Conservation (phyloP, 2,113 vertebrate species). For the Urocolius indicus region DNA sequence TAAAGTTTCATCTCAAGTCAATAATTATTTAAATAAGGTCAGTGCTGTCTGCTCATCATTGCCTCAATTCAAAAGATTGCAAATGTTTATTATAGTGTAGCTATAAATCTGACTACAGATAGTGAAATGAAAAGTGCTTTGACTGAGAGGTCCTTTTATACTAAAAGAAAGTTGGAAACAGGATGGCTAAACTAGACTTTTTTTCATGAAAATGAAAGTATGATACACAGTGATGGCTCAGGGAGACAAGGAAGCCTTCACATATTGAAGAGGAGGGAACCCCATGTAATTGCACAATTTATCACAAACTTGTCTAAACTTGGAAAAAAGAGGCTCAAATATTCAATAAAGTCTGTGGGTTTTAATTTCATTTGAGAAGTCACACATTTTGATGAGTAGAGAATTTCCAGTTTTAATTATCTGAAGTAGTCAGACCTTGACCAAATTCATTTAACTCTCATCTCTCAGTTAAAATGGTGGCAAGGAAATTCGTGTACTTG, state of each 20-base stretch:
- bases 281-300: background rate
- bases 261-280: background rate
- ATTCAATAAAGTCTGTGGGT: background rate
- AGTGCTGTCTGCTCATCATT: background rate
- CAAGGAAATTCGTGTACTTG: background rate
- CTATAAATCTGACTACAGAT: background rate
- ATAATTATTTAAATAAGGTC: background rate
- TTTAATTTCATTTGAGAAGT: background rate
- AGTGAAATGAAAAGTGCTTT: background rate
- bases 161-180: background rate
- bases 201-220: rapidly evolving
- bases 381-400: background rate
- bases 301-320: background rate
- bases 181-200: background rate
- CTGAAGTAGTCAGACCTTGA: background rate
- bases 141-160: background rate
- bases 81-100: background rate
- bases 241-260: background rate
- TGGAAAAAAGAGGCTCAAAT: background rate
- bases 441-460: background rate
- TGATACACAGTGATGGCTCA: background rate
- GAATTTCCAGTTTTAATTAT: background rate
- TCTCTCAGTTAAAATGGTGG: background rate
- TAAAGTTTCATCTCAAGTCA: background rate
- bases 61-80: background rate